Evolutionary conservation across 1,140 invertebrate species (phyloP).

Genomic region (Drosophila sp.): DNA sequence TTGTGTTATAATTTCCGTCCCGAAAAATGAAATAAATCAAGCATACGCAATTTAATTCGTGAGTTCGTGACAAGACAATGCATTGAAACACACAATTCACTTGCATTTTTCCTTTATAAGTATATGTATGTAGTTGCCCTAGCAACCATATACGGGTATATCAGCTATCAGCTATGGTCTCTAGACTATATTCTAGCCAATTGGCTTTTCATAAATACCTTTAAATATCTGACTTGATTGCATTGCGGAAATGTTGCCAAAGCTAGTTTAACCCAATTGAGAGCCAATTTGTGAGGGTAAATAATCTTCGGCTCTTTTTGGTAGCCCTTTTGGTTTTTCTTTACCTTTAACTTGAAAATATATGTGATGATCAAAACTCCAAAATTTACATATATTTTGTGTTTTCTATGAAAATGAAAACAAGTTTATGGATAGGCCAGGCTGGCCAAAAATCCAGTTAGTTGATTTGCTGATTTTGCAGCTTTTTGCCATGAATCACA

Average conservation of each 20-base stretch:
- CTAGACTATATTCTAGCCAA: too few relatives aligned
- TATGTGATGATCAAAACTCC: conserved; percentile 43
- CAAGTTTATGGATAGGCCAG: conserved; percentile 27
- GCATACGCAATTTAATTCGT: conserved; percentile 47
- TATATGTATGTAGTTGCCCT: neutral
- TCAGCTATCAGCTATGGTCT: neutral
- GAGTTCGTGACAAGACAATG: conserved; percentile 50
- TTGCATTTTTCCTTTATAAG: conserved; percentile 39
- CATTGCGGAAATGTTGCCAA: too few relatives aligned
- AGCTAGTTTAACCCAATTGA: too few relatives aligned
- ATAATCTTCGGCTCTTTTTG: neutral
- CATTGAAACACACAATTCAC: conserved; percentile 51
- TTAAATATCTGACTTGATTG: too few relatives aligned
- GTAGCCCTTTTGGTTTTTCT: conserved; percentile 1
- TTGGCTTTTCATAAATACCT: too few relatives aligned
- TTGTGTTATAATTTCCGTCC: conserved; percentile 52
- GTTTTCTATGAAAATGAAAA: conserved; percentile 21
- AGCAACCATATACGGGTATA: neutral
- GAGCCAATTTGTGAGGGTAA: too few relatives aligned
- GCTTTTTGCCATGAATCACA: conserved; percentile 66
- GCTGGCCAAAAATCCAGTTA: conserved; percentile 30
- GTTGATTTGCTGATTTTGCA: conserved; percentile 43
- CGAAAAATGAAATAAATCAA: conserved; percentile 51
- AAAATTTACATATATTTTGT: conserved; percentile 27
- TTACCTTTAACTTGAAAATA: conserved; percentile 5